Percentiles rank a stretch among this genome's conserved stretches.
Evolutionary conservation across 1,140 invertebrate genomes (phyloP).

Genomic region (Trinorchestia longiramus): DNA sequence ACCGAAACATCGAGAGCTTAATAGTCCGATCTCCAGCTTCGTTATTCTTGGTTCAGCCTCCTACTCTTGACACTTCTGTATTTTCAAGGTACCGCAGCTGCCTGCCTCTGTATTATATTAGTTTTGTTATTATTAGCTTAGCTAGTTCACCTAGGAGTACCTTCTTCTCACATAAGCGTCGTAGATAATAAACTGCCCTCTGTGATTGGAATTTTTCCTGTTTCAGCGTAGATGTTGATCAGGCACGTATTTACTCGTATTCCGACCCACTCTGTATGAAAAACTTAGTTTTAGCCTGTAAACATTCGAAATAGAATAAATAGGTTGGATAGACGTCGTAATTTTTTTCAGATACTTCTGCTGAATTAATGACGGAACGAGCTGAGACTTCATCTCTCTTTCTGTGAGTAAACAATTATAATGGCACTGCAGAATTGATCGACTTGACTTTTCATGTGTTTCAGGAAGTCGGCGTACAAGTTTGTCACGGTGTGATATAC

Average conservation of each 20-base stretch:
- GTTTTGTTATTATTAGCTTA: slow-evolving; percentile 2
- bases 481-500: background rate
- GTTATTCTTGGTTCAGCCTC: background rate
- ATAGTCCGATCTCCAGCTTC: background rate
- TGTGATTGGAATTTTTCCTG: background rate
- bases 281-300: background rate
- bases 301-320: background rate
- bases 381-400: background rate
- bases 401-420: background rate
- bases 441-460: background rate
- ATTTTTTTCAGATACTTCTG: background rate
- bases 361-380: background rate
- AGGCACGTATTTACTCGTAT: background rate
- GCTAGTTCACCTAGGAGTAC: background rate
- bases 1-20: background rate
- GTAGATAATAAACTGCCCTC: background rate
- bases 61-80: background rate
- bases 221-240: background rate
- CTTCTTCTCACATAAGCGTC: background rate
- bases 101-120: background rate
- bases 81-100: background rate
- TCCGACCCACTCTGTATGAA: background rate
- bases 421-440: too few species aligned
- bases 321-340: background rate
- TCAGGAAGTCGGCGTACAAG: background rate